Evolutionary conservation across 2,888 invertebrate genomes (phyloP), one percentile per base, ranked within the genome.

Genomic region (Agriotes lineatus): DNA sequence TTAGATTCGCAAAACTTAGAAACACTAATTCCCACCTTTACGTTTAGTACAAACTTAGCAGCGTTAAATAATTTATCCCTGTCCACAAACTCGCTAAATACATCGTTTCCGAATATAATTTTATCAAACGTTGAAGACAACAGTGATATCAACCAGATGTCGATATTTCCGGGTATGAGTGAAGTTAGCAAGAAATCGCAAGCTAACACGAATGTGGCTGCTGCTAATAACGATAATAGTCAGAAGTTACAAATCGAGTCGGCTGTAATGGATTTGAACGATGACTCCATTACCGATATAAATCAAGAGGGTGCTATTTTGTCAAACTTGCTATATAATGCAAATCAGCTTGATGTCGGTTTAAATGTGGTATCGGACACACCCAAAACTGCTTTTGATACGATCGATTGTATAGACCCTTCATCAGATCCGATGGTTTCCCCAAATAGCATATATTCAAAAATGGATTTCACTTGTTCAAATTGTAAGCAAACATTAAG

Each of bases 401-500:
- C n/a, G 6, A 48, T 2, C 5, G 19, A n/a, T 25, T 48, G n/a
- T 48, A 12, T 1, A 48, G 22, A 48, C 1, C 6, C 48, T 9
- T 6, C 18, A 12, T 18, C 7, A 7, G 35, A 50, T 19, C 5
- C 3, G 6, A 10, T 4, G 12, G 10, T 2, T 10, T 1, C 45
- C 0, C 1, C 14, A 18, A 14, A 9, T 35, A n/a, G 4, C 19
- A 6, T 37, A 25, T 25, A 20, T 14, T 18, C n/a, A 35, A 54
- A 45, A 18, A n/a, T 67, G 1, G 62, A 57, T 14, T 57, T 67
- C 10, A 16, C 50, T n/a, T 68, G 75, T 44, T 35, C 70, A 14
- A 58, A 56, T 30, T 75, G 75, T 35, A 69, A 72, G 25, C 20
- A 45, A 16, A 33, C 48, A 19, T 70, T 73, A 10, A 69, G 61